Base-by-base conservation (phyloP, 2,888 invertebrate species). In the Furcula furcula region DNA sequence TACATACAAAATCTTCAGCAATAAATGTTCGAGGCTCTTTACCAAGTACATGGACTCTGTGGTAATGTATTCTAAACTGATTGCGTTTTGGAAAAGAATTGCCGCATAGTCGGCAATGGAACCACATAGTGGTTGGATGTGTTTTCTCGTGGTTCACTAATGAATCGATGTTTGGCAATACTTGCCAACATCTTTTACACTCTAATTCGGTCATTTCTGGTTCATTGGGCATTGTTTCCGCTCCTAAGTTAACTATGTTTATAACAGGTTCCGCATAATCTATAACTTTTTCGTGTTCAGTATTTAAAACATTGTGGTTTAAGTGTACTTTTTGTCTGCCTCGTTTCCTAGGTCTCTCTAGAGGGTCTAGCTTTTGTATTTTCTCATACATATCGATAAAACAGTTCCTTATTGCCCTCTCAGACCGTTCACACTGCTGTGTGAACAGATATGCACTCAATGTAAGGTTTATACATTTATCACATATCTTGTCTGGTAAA, bases 41-140 rank as follows among this genome's bases (percentile, higher is more conserved):
- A 4, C 46, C 42, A 0, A 26, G 16, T 5, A 47, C 32, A 34
- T 74, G 75, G 2, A 52, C 40, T 19, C 43, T 50, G 10, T 42
- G 61, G 2, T 71, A 46, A 49, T 88, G 87, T 25, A 55, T 69
- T 34, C 70, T 79, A 1, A 80, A 49, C 4, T 65, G 69, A 12
- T 60, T 48, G 1, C 54, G 48, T 47, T 80, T 87, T 0, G 74
- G 60, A 50, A 86, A 87, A 0, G 85, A 77, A 37, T 72, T 68
- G 0, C 85, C 87, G 12, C 87, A 88, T 3, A 74, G 34, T 4
- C 78, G 58, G 31, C 87, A 88, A 43, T 70, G 61, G 16, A 63
- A 86, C 83, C 85, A 87, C 87, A 87, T 86, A 0, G 66, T 54
- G 42, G 65, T 76, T 0, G 86, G 84, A 46, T 88, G 87, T 0